Evolutionary conservation across 2,113 vertebrate genomes (phyloP).

Genomic region (Myotis davidii): DNA sequence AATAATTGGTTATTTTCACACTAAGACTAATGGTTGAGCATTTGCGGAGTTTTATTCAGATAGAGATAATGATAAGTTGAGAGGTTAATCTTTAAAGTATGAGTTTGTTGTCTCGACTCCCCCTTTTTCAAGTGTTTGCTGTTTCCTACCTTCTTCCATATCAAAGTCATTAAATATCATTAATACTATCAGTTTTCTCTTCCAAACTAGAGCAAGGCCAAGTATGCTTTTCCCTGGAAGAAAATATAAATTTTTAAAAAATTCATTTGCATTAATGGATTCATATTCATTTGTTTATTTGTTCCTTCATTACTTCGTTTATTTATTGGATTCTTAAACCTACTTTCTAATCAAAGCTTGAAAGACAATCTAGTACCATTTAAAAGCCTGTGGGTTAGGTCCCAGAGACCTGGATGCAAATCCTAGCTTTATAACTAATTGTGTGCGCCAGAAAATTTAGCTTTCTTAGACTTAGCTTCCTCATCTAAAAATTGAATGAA

Average conservation of each 20-base stretch:
- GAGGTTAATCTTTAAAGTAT: neutral
- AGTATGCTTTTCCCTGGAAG: neutral
- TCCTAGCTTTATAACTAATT: neutral
- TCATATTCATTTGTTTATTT: neutral
- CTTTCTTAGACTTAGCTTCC: neutral
- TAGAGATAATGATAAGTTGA: neutral
- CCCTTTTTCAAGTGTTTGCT: neutral
- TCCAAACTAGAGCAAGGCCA: neutral
- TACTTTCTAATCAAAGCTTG: neutral
- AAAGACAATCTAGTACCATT: neutral
- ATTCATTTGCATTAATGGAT: neutral
- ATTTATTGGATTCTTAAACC: neutral
- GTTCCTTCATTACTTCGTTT: neutral
- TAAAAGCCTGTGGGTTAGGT: neutral
- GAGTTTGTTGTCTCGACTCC: neutral
- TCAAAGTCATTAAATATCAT: neutral
- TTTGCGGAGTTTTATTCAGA: constrained; percentile 18
- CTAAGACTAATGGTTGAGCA: neutral
- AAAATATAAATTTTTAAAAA: neutral
- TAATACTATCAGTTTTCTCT: neutral
- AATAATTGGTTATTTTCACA: neutral
- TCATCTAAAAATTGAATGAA: neutral
- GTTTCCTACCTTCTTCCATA: neutral
- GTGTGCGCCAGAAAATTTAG: neutral
- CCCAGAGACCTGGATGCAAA: neutral